Conservation (phyloP, 2,888 invertebrate species). For the Sycophila texana region DNA sequence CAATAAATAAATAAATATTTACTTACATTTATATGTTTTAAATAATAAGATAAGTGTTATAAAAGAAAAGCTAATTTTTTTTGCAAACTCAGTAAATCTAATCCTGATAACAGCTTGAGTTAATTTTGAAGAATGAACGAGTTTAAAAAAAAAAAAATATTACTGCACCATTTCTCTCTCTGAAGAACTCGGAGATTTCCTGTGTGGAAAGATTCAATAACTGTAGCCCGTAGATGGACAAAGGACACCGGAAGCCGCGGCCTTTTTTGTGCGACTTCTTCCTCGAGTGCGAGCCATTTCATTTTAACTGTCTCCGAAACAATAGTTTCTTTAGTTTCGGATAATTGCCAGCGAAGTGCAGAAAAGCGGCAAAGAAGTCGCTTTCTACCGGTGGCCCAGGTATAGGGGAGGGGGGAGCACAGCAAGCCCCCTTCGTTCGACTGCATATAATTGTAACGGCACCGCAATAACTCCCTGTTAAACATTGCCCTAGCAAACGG, state of each 20-base stretch:
- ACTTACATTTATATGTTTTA: too few species aligned
- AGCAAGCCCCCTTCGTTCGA: neutral
- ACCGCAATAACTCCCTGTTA: slow-evolving; percentile 5
- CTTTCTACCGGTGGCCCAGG: neutral
- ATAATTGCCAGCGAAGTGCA: slow-evolving; percentile 41
- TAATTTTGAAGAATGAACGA: too few species aligned
- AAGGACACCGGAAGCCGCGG: slow-evolving; percentile 39
- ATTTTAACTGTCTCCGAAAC: slow-evolving; percentile 46
- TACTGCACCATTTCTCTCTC: neutral
- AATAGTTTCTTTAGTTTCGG: slow-evolving; percentile 48
- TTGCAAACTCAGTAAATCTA: too few species aligned
- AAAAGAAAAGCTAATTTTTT: too few species aligned
- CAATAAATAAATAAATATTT: too few species aligned
- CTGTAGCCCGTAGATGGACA: slow-evolving; percentile 18
- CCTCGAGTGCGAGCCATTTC: slow-evolving; percentile 32
- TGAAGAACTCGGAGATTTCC: slow-evolving; percentile 20
- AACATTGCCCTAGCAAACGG: slow-evolving; percentile 2
- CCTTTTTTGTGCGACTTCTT: slow-evolving; percentile 44
- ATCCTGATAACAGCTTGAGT: too few species aligned
- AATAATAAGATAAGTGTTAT: too few species aligned
- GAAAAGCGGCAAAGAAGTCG: slow-evolving; percentile 21
- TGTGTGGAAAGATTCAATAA: slow-evolving; percentile 43
- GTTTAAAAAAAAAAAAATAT: too few species aligned
- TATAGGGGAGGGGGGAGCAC: neutral
- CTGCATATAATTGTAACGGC: slow-evolving; percentile 11